These are phyloP conservation scores for Pelusios castaneus DNA, from an alignment of 2,113 vertebrate genomes.

Conservation along the genomic window DNA sequence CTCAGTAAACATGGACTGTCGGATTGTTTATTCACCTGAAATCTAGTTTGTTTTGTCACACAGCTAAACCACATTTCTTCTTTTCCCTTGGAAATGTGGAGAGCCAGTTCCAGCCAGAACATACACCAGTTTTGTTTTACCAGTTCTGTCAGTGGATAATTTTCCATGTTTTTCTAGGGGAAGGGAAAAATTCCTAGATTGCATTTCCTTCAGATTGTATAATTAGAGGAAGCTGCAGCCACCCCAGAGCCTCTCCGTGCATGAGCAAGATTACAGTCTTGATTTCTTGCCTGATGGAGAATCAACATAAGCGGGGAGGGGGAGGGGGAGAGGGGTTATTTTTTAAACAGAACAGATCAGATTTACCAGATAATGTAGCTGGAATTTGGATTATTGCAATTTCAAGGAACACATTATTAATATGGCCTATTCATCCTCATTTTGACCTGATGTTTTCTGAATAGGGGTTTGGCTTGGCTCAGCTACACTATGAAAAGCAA, in stretches of 20 bases:
- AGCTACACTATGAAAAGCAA: background rate
- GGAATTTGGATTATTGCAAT: background rate
- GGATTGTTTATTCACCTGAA: background rate
- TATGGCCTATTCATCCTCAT: background rate
- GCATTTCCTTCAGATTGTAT: slow-evolving; percentile 2
- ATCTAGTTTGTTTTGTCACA: background rate
- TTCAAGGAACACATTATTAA: background rate
- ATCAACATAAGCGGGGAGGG: background rate
- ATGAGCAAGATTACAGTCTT: background rate
- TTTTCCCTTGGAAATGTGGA: background rate
- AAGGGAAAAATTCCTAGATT: background rate
- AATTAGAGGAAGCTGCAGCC: background rate
- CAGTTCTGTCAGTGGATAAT: background rate
- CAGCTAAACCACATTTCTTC: background rate
- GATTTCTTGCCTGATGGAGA: background rate
- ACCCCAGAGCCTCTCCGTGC: background rate
- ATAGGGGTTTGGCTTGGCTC: background rate
- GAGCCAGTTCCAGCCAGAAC: slow-evolving; percentile 13
- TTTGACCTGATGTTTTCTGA: background rate
- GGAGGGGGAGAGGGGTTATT: slow-evolving; percentile 4
- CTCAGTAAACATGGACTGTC: background rate
- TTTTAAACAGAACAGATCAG: background rate
- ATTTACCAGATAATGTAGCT: background rate
- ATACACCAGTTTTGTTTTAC: background rate
- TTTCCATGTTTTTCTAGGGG: background rate